Base-by-base conservation (phyloP, 1,140 invertebrate genomes). In the Hermatobates lingyangjiaoensis region DNA sequence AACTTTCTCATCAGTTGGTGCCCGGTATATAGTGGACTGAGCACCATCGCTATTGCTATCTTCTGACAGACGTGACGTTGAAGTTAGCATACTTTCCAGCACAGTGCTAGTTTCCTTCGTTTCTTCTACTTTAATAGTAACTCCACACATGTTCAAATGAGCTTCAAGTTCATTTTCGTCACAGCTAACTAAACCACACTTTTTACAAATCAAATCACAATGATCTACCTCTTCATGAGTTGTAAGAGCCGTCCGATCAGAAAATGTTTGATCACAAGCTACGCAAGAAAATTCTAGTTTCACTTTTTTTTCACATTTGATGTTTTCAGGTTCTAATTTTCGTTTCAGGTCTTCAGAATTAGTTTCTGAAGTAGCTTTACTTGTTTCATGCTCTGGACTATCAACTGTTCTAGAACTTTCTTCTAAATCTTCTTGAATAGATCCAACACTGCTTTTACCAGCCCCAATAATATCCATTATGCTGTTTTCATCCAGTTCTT, bases 381-480 rank as follows among this genome's bases (percentile, higher is more conserved):
- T 23, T 18, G 24, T 51, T 21, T 27, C 44, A n/a, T 45, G 24
- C 14, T 40, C 40, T 10, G 47, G 26, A 23, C 24, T 38, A 10
- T 49, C 49, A 24, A 51, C 40, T 3, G 42, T 34, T 30, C 27
- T 27, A 25, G 5, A 21, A 42, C 30, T 23, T 20, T 40, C 40
- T n/a, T 24, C 15, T 20, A 38, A 38, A 25, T 45, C 23, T 10
- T 52, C 44, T 23, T 26, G 25, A 39, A 28, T 21, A 23, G 38
- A 24, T 12, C 21, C 48, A 10, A 25, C 20, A 25, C 30, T 45
- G 7, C 39, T 4, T 4, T 5, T 42, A 4, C 39, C 39, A 30
- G 54, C 53, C 3, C 52, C 48, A 21, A 54, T 54, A 2, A 52
- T 57, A 46, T 57, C 46, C 27, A 38, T 50, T 4, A 52, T 50